A percentile compares a stretch with the other conserved stretches of the same genome.
These are phyloP conservation scores for Nymphicus hollandicus DNA, from an alignment of 2,113 vertebrate species.

Conservation along the genomic window DNA sequence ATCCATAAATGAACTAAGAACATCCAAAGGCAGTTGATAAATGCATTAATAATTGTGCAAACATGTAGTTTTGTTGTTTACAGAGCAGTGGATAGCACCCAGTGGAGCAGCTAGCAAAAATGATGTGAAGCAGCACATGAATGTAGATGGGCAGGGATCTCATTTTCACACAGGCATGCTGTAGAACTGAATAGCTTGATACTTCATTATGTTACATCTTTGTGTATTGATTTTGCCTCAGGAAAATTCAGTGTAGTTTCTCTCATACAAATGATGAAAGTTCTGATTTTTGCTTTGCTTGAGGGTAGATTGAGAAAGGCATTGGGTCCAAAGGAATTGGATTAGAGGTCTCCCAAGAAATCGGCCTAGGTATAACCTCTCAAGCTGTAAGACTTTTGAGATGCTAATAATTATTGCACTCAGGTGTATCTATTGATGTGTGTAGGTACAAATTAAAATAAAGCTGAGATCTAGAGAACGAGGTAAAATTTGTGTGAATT, in stretches of 20 bases:
- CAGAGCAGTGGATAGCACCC: not conserved
- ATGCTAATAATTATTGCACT: not conserved
- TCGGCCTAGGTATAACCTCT: not conserved
- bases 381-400: not conserved
- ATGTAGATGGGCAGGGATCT: not conserved
- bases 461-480: not conserved
- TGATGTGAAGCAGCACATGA: not conserved
- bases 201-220: constrained; percentile 23
- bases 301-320: not conserved
- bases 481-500: not conserved
- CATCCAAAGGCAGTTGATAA: not conserved
- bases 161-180: not conserved
- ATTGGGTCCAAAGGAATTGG: not conserved
- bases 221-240: constrained; percentile 44
- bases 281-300: constrained; percentile 31
- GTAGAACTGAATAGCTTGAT: not conserved
- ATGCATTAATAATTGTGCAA: not conserved
- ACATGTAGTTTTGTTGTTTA: not conserved
- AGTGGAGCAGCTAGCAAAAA: not conserved
- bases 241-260: constrained; percentile 23
- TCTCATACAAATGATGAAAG: not conserved
- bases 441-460: not conserved
- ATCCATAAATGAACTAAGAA: not conserved
- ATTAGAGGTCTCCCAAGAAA: not conserved
- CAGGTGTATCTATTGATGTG: not conserved